These are phyloP conservation scores for Nemotelus pantherinus DNA, from an alignment of 2,888 invertebrate genomes.

Conservation along the genomic window DNA sequence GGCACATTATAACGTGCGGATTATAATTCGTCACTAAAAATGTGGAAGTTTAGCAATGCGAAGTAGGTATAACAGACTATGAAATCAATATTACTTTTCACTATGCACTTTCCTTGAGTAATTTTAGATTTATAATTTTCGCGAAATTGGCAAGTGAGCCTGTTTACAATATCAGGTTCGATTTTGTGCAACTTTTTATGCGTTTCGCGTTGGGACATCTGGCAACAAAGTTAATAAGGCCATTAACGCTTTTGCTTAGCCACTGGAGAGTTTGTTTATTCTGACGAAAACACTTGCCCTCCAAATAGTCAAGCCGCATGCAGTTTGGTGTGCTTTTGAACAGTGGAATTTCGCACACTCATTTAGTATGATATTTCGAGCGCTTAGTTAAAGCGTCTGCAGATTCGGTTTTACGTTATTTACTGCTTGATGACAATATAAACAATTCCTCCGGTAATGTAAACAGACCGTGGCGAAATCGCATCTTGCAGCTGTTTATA, in stretches of 20 bases:
- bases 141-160: no score
- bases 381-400: conserved; percentile 46
- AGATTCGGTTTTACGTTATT: conserved; percentile 47
- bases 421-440: conserved; percentile 47
- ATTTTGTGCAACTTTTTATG: no score
- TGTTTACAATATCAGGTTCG: no score
- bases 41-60: no score
- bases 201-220: no score
- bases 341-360: conserved; percentile 18
- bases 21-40: background rate
- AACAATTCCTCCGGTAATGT: conserved; percentile 47
- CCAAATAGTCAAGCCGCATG: conserved; percentile 15
- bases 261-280: conserved; percentile 14
- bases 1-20: conserved; percentile 9
- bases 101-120: no score
- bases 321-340: background rate
- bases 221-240: no score
- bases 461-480: conserved; percentile 45
- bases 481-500: background rate
- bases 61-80: no score
- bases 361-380: conserved; percentile 11
- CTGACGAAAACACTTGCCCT: conserved; percentile 31
- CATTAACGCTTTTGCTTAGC: no score
- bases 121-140: no score
- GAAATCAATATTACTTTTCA: no score